A percentile compares a stretch with the other conserved stretches of the same genome.
phyloP scores from a whole-genome alignment of 2,888 invertebrate genomes.

The Eupeodes luniger region DNA sequence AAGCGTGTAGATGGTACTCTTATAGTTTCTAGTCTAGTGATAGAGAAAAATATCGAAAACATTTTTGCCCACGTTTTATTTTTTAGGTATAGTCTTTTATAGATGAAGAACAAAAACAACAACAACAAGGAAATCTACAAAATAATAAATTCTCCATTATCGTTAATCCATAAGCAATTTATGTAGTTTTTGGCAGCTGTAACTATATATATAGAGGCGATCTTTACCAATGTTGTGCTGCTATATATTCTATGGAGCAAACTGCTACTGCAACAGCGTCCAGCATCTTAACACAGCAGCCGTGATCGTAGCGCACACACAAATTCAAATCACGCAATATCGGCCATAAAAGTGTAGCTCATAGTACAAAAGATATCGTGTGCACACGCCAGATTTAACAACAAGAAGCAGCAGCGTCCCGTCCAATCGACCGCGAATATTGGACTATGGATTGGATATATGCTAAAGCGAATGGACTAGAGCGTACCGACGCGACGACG shows the following conservation, averaged over 20 bases:
- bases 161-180: constrained; percentile 73
- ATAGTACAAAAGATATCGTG: constrained; percentile 49
- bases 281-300: no score
- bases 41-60: not conserved
- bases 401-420: constrained; percentile 9
- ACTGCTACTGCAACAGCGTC: constrained; percentile 52
- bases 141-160: constrained; percentile 70
- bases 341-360: constrained; percentile 47
- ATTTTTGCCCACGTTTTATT: constrained; percentile 17
- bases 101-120: constrained; percentile 6
- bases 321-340: constrained; percentile 74
- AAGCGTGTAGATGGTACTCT: not conserved
- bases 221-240: constrained; percentile 30
- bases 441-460: not conserved
- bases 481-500: not conserved
- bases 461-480: not conserved
- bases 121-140: constrained; percentile 25
- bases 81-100: not conserved
- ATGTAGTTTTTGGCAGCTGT: constrained; percentile 71
- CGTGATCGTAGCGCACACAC: constrained; percentile 44
- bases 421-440: not conserved
- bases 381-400: constrained; percentile 48
- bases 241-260: not conserved
- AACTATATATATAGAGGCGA: constrained; percentile 1
- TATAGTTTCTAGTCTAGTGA: not conserved